Evolutionary conservation across 2,888 invertebrate genomes (phyloP), one percentile per base, ranked within the genome.

Genomic region (Brachyopa scutellaris): DNA sequence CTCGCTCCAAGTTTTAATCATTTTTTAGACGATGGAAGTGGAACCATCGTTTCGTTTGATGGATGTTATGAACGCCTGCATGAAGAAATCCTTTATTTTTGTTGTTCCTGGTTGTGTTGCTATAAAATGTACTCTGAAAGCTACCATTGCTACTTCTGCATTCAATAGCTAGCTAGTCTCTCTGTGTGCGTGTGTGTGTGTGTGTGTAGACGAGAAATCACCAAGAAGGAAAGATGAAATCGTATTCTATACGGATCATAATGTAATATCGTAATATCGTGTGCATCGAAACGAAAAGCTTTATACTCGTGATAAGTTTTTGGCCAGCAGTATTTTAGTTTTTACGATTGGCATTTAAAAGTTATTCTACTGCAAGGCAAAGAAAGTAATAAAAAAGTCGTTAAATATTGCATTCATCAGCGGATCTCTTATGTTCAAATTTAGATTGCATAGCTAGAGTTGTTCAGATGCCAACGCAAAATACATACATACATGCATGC

Each of bases 311-410:
- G 70, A 72, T 72, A 72, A 72, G 61, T 72, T 72, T 70, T 72
- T 72, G 70, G 69, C 70, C 40, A 61, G 51, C 40, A 61, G 59
- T 51, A 59, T 72, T 72, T 61, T 51, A 72, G 70, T 61, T 72
- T 70, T 72, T 61, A 72, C 70, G 70, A 72, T 61, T 72, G 70
- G 70, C 70, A 72, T 72, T 72, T 72, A 72, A 72, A 72, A 72
- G 61, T 72, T 72, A 61, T 72, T 51, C 31, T 17, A 11, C 61
- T 61, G 21, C 51, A 61, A 31, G 49, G 31, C 70, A 59, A 70
- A 51, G 61, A 61, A 72, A 51, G 70, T 72, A 72, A 72, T 72
- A 72, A 72, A 72, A 72, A 51, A 72, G 51, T 61, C 70, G 70
- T 72, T 40, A 72, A 72, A 61, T 31, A 51, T 61, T 61, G 70